phyloP scores from a whole-genome alignment of 2,113 vertebrate genomes.

The Tylochromis polylepis region DNA sequence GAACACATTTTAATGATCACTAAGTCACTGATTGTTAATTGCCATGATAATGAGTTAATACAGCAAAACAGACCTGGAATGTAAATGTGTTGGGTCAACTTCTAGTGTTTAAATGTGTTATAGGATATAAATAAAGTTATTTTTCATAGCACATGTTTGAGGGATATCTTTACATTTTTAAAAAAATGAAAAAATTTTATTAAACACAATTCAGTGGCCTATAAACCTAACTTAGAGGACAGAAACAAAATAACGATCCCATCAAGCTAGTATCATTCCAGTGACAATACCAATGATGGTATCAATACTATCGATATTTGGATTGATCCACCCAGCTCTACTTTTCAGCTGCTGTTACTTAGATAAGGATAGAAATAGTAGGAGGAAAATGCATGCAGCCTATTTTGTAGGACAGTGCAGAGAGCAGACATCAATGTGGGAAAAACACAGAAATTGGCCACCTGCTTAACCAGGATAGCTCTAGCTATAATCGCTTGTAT shows the following conservation, averaged over 20 bases:
- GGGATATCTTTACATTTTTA: neutral
- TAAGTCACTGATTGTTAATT: neutral
- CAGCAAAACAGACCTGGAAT: neutral
- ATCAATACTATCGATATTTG: neutral
- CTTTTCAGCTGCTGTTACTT: neutral
- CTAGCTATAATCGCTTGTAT: neutral
- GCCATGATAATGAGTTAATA: neutral
- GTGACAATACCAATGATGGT: neutral
- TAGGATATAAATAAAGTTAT: neutral
- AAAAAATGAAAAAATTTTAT: no score
- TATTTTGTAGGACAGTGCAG: neutral
- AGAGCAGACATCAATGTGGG: neutral
- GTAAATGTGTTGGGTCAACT: neutral
- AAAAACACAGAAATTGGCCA: neutral
- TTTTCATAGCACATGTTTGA: neutral
- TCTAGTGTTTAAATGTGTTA: neutral
- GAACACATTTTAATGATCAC: neutral
- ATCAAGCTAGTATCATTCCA: neutral
- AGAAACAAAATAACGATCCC: rapidly evolving
- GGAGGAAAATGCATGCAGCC: neutral
- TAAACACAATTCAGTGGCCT: no score
- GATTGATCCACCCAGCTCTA: neutral
- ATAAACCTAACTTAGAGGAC: neutral
- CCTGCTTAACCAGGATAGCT: neutral
- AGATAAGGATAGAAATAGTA: neutral